A percentile compares a stretch with the other conserved stretches of the same genome.
Evolutionary conservation across 1,140 invertebrate species (phyloP).

Genomic region (Prorops nasuta): DNA sequence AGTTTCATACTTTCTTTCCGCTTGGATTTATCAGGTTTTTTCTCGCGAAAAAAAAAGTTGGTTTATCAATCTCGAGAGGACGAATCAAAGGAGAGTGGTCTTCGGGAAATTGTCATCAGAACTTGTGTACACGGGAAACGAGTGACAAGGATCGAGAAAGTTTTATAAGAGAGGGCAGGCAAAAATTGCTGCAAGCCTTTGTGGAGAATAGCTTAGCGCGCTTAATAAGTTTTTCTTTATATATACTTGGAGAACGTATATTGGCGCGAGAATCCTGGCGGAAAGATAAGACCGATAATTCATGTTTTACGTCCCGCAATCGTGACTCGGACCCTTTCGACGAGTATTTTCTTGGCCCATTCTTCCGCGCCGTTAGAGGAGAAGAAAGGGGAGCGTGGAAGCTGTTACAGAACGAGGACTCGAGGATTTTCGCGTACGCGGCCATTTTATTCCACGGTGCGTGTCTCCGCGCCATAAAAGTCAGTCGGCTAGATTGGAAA

Average conservation of each 20-base stretch:
- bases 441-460: constrained; percentile 18
- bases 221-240: neutral
- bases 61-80: neutral
- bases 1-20: no score
- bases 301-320: constrained; percentile 21
- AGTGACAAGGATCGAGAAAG: neutral
- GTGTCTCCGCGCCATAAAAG: constrained; percentile 25
- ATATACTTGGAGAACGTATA: neutral
- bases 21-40: neutral
- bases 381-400: constrained; percentile 9
- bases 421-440: constrained; percentile 9
- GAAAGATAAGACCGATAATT: constrained; percentile 27
- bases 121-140: neutral
- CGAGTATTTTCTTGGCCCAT: constrained; percentile 4
- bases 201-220: no score
- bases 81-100: no score
- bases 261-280: constrained; percentile 1
- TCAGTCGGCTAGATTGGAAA: constrained; percentile 8
- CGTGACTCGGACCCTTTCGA: neutral
- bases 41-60: neutral
- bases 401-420: no score
- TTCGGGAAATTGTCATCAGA: neutral
- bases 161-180: neutral
- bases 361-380: constrained; percentile 10
- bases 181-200: neutral